Evolutionary conservation across 1,140 invertebrate species (phyloP).

Genomic region (Apis florea): DNA sequence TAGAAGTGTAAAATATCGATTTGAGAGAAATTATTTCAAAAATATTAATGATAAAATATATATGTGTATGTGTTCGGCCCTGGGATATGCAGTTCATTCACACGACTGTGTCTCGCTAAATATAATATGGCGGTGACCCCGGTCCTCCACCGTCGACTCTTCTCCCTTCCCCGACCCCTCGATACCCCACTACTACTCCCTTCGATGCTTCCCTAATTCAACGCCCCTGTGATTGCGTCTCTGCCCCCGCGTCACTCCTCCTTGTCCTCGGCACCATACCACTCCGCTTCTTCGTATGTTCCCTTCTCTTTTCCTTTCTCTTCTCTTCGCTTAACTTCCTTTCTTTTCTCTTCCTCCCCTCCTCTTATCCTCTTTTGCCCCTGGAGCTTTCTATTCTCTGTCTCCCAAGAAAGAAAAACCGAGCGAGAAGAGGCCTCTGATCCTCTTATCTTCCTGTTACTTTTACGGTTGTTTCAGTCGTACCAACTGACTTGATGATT

Average conservation of each 20-base stretch:
- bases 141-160: constrained; percentile 62
- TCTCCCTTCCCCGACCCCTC: constrained; percentile 27
- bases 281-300: constrained; percentile 8
- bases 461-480: constrained; percentile 1
- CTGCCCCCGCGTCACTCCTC: constrained; percentile 60
- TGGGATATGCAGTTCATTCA: constrained; percentile 76
- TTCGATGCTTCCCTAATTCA: constrained; percentile 70
- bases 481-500: background rate
- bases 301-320: constrained; percentile 13
- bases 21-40: constrained; percentile 10
- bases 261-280: constrained; percentile 5
- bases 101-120: constrained; percentile 76
- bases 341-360: background rate
- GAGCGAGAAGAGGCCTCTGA: constrained; percentile 18
- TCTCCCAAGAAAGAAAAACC: constrained; percentile 30
- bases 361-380: background rate
- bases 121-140: constrained; percentile 76
- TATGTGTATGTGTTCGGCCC: constrained; percentile 58
- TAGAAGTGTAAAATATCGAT: background rate
- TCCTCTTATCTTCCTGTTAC: constrained; percentile 27
- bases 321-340: constrained; percentile 5
- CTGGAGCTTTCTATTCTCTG: constrained; percentile 28
- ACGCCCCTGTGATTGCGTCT: constrained; percentile 75
- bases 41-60: constrained; percentile 36
- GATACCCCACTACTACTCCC: constrained; percentile 27